Evolutionary conservation across 1,140 invertebrate genomes (phyloP), one percentile per base, ranked within the genome.

Genomic region (Leptinotarsa undecemlineata): DNA sequence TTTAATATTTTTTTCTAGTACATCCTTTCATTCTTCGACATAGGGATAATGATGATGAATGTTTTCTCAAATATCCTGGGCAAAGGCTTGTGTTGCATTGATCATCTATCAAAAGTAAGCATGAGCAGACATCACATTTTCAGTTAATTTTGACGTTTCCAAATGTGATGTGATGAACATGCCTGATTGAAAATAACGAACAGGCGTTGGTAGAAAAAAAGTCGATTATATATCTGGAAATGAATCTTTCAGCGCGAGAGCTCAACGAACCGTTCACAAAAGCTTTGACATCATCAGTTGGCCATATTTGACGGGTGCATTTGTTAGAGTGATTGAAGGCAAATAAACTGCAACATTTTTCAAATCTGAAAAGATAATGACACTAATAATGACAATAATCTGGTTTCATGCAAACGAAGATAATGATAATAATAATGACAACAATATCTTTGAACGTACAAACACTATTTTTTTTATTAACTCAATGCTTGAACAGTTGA

Each of bases 131-230:
- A 66, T 23, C 63, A 15, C 21, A 15, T 66, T 33, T 33, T 66
- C 63, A 66, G 33, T 66, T 66, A 66, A 66, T 66, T 33, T 33
- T 33, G 63, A 66, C 63, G 17, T 66, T 19, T 21, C 63, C 26
- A 66, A 66, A 66, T 66, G 6, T 21, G 21, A 20, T 23, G 14
- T 66, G 19, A 66, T 66, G 63, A 66, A 66, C 63, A 23, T 21
- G 20, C 13, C 15, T 66, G 63, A 66, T 66, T 21, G 63, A 66
- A 66, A 66, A 66, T 23, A 66, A 66, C 8, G 63, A 5, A 19
- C n/a, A 66, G 63, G 63, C 51, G 19, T 66, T 23, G 20, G 26
- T 15, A 23, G 26, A 66, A 66, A 23, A 66, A 23, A 66, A 66
- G 23, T 23, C n/a, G 21, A 66, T 17, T 15, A 23, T 20, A 15